Percentiles rank a stretch among this genome's conserved stretches.
phyloP scores from a whole-genome alignment of 2,888 invertebrate species.

The Ctena decussata region DNA sequence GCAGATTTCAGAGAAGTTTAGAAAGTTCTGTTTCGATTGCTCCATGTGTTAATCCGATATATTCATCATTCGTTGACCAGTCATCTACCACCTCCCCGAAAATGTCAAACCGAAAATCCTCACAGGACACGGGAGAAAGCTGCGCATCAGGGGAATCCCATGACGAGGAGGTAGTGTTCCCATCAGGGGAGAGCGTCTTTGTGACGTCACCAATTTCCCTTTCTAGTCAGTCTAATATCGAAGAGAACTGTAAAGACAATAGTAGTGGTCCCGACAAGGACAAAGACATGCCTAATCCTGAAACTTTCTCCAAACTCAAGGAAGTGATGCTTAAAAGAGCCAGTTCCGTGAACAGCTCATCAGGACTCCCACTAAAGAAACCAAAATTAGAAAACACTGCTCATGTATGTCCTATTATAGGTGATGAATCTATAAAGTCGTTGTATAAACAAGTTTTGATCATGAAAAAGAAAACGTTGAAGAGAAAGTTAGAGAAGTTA shows the following conservation, averaged over 20 bases:
- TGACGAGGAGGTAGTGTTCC: background rate
- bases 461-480: background rate
- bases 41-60: background rate
- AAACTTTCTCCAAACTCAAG: background rate
- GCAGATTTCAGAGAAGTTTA: background rate
- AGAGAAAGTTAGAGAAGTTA: background rate
- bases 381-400: background rate
- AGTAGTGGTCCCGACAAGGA: background rate
- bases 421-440: background rate
- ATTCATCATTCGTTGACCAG: background rate
- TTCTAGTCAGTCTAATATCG: background rate
- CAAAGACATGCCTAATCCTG: background rate
- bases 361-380: background rate
- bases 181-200: background rate
- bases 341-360: background rate
- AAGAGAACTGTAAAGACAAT: background rate
- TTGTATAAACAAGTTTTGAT: background rate
- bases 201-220: background rate
- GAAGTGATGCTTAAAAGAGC: background rate
- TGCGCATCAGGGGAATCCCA: background rate
- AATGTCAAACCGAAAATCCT: background rate
- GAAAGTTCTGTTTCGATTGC: background rate
- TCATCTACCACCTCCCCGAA: background rate
- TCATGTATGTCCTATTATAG: background rate
- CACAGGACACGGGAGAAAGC: no score